These are phyloP conservation scores for Cyrtorhinus lividipennis DNA, from an alignment of 1,140 invertebrate genomes.

Conservation along the genomic window DNA sequence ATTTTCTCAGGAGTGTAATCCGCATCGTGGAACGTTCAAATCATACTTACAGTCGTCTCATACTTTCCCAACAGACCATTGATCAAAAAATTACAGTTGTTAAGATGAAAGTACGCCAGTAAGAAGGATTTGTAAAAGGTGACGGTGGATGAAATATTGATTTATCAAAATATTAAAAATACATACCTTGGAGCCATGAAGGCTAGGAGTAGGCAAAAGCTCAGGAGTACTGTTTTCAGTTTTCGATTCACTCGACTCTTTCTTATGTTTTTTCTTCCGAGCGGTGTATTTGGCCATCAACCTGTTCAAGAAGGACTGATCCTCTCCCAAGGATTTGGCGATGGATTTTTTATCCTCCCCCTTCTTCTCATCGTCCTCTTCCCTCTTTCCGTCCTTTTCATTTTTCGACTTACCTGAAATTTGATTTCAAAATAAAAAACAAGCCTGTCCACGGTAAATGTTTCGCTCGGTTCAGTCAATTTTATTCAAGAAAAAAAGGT, in stretches of 20 bases:
- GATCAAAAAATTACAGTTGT: too few species aligned
- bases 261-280: neutral
- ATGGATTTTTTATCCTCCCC: constrained; percentile 35
- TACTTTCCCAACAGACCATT: too few species aligned
- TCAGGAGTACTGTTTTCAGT: constrained; percentile 34
- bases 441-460: too few species aligned
- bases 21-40: too few species aligned
- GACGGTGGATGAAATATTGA: too few species aligned
- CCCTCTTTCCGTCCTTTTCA: constrained; percentile 29
- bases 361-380: constrained; percentile 31
- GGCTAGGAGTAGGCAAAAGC: constrained; percentile 39
- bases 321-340: constrained; percentile 26
- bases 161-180: constrained; percentile 15
- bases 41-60: too few species aligned
- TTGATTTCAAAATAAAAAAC: too few species aligned
- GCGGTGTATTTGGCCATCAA: constrained; percentile 26
- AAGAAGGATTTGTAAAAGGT: too few species aligned
- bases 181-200: constrained; percentile 24
- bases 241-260: constrained; percentile 15
- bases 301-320: constrained; percentile 37
- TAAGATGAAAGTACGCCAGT: too few species aligned
- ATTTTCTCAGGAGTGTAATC: too few species aligned
- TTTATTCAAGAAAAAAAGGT: neutral
- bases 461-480: too few species aligned
- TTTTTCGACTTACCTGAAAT: constrained; percentile 1